phyloP scores from a whole-genome alignment of 1,140 invertebrate genomes.

The Hylyphantes graminicola region DNA sequence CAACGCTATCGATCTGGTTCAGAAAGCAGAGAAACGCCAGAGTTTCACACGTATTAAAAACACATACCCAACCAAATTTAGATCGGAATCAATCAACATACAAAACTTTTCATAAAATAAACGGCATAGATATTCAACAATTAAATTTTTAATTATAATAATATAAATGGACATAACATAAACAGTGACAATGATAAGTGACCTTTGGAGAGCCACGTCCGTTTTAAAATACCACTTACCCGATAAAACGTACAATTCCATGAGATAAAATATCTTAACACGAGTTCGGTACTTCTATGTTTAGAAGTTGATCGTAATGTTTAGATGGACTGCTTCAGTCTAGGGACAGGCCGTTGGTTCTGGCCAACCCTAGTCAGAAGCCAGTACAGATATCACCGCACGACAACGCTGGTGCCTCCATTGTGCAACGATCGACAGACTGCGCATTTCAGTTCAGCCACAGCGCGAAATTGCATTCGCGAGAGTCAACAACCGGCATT shows the following conservation, averaged over 20 bases:
- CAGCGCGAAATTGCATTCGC: conserved; percentile 50
- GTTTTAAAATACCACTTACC: conserved; percentile 38
- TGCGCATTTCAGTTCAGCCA: conserved; percentile 35
- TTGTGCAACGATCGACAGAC: conserved; percentile 54
- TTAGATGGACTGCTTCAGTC: conserved; percentile 47
- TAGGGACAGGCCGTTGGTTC: conserved; percentile 54
- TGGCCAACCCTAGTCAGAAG: conserved; percentile 56
- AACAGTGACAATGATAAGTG: not conserved
- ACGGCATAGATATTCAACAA: not conserved
- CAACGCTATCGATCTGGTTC: not conserved
- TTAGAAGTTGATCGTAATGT: conserved; percentile 36
- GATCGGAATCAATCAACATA: not conserved
- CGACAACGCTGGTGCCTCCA: conserved; percentile 38
- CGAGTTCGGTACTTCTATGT: conserved; percentile 41
- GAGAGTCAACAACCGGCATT: conserved; percentile 56
- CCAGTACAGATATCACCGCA: conserved; percentile 42
- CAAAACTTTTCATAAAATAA: not conserved
- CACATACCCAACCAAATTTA: not conserved
- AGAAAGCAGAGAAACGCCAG: not conserved
- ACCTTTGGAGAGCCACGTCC: not conserved
- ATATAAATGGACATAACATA: not conserved
- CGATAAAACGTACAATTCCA: conserved; percentile 51
- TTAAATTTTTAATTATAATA: not conserved
- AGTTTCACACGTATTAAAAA: not conserved
- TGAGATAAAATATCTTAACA: conserved; percentile 37